Evolutionary conservation across 1,140 invertebrate species (phyloP), one percentile per base, ranked within the genome.

Genomic region (Gryon sp.): DNA sequence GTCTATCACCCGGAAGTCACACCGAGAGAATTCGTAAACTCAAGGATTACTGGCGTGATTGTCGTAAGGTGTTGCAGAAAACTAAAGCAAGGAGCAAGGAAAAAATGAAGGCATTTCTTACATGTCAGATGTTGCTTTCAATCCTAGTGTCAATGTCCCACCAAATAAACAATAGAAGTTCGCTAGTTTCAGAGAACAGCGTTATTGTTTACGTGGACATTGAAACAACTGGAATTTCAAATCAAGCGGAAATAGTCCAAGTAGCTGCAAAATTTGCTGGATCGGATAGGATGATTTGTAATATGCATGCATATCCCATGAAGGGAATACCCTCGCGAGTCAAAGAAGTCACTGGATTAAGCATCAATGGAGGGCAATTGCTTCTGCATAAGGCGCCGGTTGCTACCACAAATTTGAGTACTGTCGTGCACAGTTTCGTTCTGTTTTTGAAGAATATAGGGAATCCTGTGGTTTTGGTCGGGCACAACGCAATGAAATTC

Each of bases 191-290:
- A n/a, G n/a, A n/a, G n/a, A n/a, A n/a, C n/a, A n/a, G n/a, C n/a
- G n/a, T n/a, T n/a, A n/a, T n/a, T n/a, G n/a, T n/a, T n/a, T n/a
- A n/a, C n/a, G n/a, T n/a, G n/a, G n/a, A 22, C 12, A 30, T 40
- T 18, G 45, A 41, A 14, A 57, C 48, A 11, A 52, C 16, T 32
- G 62, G 62, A 0, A 46, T 55, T 36, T 26, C 45, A 2, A 60
- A 53, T 18, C n/a, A 11, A 9, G 18, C 43, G 7, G 66, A 70
- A 43, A 70, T 60, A 14, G 16, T 70, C 22, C 66, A 70, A 43
- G 14, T 70, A 12, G 52, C 53, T 41, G 66, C 53, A n/a, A 70
- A 70, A 41, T 45, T 12, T 46, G 5, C 12, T 11, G 30, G 32
- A 8, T 0, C 15, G 12, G 43, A 53, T n/a, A 15, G 8, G 2